A percentile compares a stretch with the other conserved stretches of the same genome.
These are phyloP conservation scores for Coracias cyanogaster DNA, from an alignment of 2,797 vertebrate species.

Conservation along the genomic window DNA sequence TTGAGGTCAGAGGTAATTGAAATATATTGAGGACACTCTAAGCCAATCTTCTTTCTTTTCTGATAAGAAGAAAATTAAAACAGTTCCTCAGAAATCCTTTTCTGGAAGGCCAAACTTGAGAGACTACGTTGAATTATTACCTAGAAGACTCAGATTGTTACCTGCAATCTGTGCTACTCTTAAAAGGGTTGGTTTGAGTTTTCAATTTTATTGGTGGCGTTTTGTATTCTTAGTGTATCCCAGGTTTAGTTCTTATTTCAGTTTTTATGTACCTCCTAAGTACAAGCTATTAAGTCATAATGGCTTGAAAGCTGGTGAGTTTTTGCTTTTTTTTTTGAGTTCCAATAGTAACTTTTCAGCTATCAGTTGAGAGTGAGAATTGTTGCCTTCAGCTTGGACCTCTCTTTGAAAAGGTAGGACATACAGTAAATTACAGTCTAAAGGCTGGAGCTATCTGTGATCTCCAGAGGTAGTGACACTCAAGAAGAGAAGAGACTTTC, in stretches of 20 bases:
- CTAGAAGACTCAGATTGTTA: background rate
- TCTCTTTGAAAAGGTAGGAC: background rate
- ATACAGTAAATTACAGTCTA: background rate
- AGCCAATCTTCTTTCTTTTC: background rate
- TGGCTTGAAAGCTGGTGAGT: background rate
- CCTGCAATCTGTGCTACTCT: background rate
- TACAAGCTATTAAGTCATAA: background rate
- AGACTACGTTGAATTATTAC: background rate
- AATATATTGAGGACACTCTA: background rate
- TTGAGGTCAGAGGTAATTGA: background rate
- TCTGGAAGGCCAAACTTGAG: background rate
- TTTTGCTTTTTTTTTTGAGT: background rate
- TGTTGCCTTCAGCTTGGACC: background rate
- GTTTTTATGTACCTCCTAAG: background rate
- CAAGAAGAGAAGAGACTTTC: background rate
- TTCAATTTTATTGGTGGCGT: background rate
- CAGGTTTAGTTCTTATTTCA: background rate
- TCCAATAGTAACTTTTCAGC: background rate
- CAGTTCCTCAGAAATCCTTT: background rate
- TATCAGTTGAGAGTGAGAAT: accelerated
- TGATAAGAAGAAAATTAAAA: background rate
- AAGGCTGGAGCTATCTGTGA: background rate
- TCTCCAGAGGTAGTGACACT: background rate
- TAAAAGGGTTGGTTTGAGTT: background rate
- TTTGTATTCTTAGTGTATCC: background rate